phyloP scores from a whole-genome alignment of 2,113 vertebrate genomes.

The Pelobates fuscus region DNA sequence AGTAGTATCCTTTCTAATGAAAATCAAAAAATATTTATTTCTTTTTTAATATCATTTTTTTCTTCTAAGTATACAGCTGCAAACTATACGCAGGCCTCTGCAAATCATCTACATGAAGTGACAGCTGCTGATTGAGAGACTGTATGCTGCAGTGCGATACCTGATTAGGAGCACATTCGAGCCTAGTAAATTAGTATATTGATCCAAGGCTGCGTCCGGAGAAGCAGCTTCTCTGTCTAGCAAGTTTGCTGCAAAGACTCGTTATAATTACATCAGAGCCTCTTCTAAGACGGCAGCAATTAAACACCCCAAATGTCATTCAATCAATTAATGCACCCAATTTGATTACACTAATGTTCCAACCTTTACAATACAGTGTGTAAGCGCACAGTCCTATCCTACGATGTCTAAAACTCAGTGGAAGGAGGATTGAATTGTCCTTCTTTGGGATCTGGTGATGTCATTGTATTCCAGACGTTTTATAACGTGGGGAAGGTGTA shows the following conservation, averaged over 20 bases:
- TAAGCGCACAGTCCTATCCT: background rate
- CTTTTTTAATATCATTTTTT: too few species aligned
- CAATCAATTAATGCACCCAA: constrained; percentile 46
- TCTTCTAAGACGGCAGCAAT: constrained; percentile 29
- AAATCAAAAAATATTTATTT: too few species aligned
- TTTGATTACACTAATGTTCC: constrained; percentile 41
- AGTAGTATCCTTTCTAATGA: too few species aligned
- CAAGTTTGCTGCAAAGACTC: constrained; percentile 39
- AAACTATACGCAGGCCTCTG: background rate
- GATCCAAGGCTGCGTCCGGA: constrained; percentile 16
- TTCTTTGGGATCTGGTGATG: too few species aligned
- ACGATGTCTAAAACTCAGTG: too few species aligned
- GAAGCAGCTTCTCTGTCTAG: constrained; percentile 31
- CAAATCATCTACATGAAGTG: background rate
- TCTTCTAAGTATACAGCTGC: too few species aligned
- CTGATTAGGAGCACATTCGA: constrained; percentile 37
- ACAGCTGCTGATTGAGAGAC: constrained; percentile 26
- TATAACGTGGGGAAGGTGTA: too few species aligned
- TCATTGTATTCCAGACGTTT: too few species aligned
- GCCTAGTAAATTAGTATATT: constrained; percentile 47
- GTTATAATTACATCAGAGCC: constrained; percentile 39
- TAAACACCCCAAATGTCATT: constrained; percentile 39
- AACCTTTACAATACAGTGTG: constrained; percentile 2
- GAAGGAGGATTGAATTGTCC: too few species aligned
- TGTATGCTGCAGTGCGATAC: constrained; percentile 15